Evolutionary conservation across 2,888 invertebrate genomes (phyloP), one percentile per base, ranked within the genome.

Genomic region (Lumbricus terrestris): DNA sequence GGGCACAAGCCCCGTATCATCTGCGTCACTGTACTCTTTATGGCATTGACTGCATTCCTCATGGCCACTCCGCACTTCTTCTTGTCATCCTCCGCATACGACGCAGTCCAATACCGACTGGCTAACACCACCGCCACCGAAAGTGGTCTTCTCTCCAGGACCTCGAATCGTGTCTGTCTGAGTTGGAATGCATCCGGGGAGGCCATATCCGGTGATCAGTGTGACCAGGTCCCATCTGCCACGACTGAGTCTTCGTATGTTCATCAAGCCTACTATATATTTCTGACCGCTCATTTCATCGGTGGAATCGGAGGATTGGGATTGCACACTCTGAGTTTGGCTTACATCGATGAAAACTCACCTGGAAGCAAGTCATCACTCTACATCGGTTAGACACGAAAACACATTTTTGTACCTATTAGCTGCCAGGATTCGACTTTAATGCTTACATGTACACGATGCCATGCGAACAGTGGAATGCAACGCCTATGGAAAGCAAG

Each of bases 271-370:
- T 92, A 88, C 83, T 89, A 88, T 38, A 54, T 91, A 5, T 91
- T 92, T 34, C 34, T 92, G 23, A 35, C 82, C 35, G 91, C 91
- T 33, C 91, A 91, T 90, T 35, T 92, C 40, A 88, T 92, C 33
- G 88, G 38, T 38, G 92, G 92, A 18, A 35, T 92, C 13, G 92
- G 92, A 6, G 82, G 90, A 33, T 91, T 91, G 13, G 91, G 88
- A 23, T 92, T 93, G 91, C 93, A 93, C 90, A 93, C 93, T 0
- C 93, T 94, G 20, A 93, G 93, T 11, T 92, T 93, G 18, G 93
- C 93, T 35, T 94, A 93, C 90, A 92, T 94, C 11, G 93, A 94
- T 69, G 94, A 94, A 69, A 93, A 94, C 90, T 92, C 92, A 54
- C 91, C 92, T n/a, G 92, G 92, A 34, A 89, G 91, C 15, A 91